Conservation (phyloP, 2,888 invertebrate species). For the Spilarctia lutea region DNA sequence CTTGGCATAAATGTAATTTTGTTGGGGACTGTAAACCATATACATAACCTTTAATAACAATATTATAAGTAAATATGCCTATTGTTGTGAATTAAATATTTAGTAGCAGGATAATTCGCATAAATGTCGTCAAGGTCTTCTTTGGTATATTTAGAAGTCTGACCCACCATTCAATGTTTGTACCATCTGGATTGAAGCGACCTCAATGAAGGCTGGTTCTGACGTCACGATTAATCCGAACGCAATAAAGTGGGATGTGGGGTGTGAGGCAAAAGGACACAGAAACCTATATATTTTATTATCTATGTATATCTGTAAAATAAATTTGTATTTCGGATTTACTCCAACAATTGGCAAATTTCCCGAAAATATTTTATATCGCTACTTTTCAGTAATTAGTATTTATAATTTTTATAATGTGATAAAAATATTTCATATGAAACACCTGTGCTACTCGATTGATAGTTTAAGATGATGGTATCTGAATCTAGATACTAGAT, state of each 20-base stretch:
- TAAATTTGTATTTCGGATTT: too few species aligned
- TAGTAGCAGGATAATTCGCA: neutral
- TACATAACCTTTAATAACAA: neutral
- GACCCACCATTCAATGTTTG: neutral
- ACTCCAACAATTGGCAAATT: too few species aligned
- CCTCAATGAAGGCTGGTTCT: neutral
- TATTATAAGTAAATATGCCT: neutral
- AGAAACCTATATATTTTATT: neutral
- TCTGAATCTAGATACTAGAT: too few species aligned
- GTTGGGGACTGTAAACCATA: too few species aligned
- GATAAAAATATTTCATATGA: too few species aligned
- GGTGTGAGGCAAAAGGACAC: neutral
- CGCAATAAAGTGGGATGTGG: neutral
- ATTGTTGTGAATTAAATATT: neutral
- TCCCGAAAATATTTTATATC: too few species aligned
- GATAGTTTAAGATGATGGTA: too few species aligned
- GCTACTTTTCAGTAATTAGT: too few species aligned
- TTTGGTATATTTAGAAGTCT: neutral
- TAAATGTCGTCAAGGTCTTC: neutral
- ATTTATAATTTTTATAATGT: too few species aligned
- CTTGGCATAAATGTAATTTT: too few species aligned
- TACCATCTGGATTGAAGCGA: neutral
- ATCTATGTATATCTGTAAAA: too few species aligned
- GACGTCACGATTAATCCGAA: neutral
- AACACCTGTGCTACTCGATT: too few species aligned